These are phyloP conservation scores for Phymorhynchus buccinoides DNA, from an alignment of 1,140 invertebrate species.

Conservation along the genomic window DNA sequence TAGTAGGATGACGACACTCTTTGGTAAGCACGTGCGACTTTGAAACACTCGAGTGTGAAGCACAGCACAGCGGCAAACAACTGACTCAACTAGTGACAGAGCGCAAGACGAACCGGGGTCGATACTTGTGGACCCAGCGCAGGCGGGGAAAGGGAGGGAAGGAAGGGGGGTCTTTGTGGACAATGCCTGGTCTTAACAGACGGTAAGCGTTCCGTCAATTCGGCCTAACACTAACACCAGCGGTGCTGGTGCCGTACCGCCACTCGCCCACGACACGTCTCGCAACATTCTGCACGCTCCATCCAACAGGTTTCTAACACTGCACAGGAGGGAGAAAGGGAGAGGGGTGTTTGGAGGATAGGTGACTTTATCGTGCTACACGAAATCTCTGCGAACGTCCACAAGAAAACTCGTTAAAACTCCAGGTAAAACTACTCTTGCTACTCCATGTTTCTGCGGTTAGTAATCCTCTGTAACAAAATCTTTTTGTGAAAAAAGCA, in stretches of 20 bases:
- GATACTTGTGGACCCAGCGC: background rate
- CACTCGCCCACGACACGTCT: background rate
- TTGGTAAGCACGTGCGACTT: conserved; percentile 8
- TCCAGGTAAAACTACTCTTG: background rate
- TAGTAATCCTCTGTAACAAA: background rate
- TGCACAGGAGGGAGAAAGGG: background rate
- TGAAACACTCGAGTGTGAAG: background rate
- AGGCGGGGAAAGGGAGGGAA: background rate
- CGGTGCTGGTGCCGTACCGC: background rate
- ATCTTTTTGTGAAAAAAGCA: background rate
- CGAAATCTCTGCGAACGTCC: too few species aligned
- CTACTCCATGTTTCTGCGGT: background rate
- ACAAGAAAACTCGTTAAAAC: too few species aligned
- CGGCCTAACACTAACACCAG: background rate
- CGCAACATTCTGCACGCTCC: background rate
- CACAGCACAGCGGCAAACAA: background rate
- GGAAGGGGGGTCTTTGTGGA: background rate
- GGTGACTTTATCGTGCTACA: too few species aligned
- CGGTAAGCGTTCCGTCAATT: conserved; percentile 19
- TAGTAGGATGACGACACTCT: background rate
- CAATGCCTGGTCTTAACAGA: conserved; percentile 14
- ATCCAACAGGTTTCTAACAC: background rate
- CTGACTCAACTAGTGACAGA: background rate
- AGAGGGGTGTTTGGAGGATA: background rate
- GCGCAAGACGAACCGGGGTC: background rate